phyloP scores from a whole-genome alignment of 2,113 vertebrate genomes.

The Corythoichthys intestinalis region DNA sequence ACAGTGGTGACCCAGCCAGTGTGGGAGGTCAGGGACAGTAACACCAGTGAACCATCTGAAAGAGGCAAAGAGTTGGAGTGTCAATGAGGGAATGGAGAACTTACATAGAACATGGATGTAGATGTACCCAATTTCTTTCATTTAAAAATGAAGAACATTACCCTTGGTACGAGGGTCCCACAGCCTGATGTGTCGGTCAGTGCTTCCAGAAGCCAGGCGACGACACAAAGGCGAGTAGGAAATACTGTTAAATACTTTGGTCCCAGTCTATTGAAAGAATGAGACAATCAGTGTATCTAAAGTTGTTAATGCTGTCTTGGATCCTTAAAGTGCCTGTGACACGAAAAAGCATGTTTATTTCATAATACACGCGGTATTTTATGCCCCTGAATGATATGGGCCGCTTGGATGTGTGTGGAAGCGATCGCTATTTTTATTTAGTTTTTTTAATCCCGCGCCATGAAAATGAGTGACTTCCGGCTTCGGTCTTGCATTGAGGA shows the following conservation, averaged over 20 bases:
- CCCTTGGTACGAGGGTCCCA: constrained; percentile 96
- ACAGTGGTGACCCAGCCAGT: constrained; percentile 94
- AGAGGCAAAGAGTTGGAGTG: neutral
- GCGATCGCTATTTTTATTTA: no score
- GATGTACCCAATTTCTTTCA: no score
- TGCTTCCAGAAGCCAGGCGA: constrained; percentile 88
- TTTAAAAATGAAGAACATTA: constrained; percentile 28
- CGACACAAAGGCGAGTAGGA: constrained; percentile 89
- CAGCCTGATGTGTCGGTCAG: constrained; percentile 88
- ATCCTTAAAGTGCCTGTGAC: no score
- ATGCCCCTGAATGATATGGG: no score
- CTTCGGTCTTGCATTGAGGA: no score
- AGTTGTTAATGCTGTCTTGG: neutral
- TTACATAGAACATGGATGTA: neutral
- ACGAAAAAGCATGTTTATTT: no score
- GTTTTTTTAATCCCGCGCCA: no score
- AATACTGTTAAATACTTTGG: constrained; percentile 93
- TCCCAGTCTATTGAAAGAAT: constrained; percentile 78
- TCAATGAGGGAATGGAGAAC: no score
- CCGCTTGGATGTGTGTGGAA: no score
- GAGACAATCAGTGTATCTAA: neutral
- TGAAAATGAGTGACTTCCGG: no score
- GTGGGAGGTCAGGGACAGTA: constrained; percentile 90
- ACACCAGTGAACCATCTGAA: constrained; percentile 90
- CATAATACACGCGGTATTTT: no score